phyloP scores from a whole-genome alignment of 1,140 invertebrate species.

The Mactra quadrangularis region DNA sequence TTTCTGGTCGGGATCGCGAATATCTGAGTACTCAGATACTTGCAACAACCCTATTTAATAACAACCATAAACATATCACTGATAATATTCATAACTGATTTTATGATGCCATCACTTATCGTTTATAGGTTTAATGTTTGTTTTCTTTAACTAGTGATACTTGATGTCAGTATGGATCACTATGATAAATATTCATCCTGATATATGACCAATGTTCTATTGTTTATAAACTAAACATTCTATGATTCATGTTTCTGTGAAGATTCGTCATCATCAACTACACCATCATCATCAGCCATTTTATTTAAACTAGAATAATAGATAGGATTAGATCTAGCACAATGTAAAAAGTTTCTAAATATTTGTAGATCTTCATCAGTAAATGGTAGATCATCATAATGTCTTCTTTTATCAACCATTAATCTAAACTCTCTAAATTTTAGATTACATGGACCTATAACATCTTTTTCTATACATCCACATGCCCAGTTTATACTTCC shows the following conservation, averaged over 20 bases:
- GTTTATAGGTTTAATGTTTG: too few relatives aligned
- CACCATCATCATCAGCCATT: conserved; percentile 12
- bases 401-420: not conserved
- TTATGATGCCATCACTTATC: too few relatives aligned
- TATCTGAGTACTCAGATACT: too few relatives aligned
- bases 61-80: too few relatives aligned
- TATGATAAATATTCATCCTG: too few relatives aligned
- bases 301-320: not conserved
- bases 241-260: too few relatives aligned
- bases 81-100: too few relatives aligned
- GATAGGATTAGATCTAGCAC: conserved; percentile 9
- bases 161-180: too few relatives aligned
- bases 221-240: too few relatives aligned
- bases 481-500: conserved; percentile 49
- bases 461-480: conserved; percentile 51
- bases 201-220: not conserved
- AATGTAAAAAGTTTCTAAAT: conserved; percentile 10
- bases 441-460: conserved; percentile 46
- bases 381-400: conserved; percentile 8
- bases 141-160: too few relatives aligned
- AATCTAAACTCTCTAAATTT: conserved; percentile 37
- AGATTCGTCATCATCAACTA: conserved; percentile 1
- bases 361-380: not conserved
- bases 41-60: too few relatives aligned
- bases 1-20: too few relatives aligned